Base-by-base conservation (phyloP, 2,888 invertebrate genomes). In the Spialia ferax region DNA sequence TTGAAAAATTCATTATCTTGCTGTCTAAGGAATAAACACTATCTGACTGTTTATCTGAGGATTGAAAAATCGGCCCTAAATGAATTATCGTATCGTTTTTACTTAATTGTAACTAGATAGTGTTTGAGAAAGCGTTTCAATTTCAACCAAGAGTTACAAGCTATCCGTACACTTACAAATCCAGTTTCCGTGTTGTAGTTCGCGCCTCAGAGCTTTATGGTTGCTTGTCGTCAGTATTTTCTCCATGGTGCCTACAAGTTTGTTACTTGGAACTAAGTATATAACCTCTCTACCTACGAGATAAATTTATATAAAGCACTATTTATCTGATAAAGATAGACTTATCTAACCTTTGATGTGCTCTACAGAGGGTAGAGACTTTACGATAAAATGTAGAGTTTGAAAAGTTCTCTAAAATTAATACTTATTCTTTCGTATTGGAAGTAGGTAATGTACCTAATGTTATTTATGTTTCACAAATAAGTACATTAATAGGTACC, bases 221-320 rank as follows among this genome's bases (percentile, higher is more conserved):
- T 79, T 72, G 72, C 76, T 75, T 78, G 82, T 80, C 78, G 79
- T 77, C 75, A 83, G 85, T 83, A 88, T 88, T 86, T 89, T 87
- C 87, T 83, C 85, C 84, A 86, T 80, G 79, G 82, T 69, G 77
- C 64, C 79, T 79, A 83, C 89, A 89, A 88, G 77, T 89, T 81
- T 72, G 79, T 75, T 73, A 80, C 82, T 79, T 77, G 79, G 81
- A 82, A 84, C 82, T 83, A n/a, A n/a, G 83, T 83, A 81, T 76
- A 80, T 77, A 79, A 80, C 79, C 71, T 75, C 20, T 1, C 3
- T 11, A 22, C 20, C n/a, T 20, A n/a, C 22, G 26, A n/a, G 11
- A 52, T n/a, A 23, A 23, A 52, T 22, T 2, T 52, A n/a, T 26
- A 3, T 52, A 22, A 26, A 6, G 2, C 6, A 52, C 15, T 45